A percentile compares a stretch with the other conserved stretches of the same genome.
phyloP scores from a whole-genome alignment of 2,888 invertebrate genomes.

The Yponomeuta plumbellus region DNA sequence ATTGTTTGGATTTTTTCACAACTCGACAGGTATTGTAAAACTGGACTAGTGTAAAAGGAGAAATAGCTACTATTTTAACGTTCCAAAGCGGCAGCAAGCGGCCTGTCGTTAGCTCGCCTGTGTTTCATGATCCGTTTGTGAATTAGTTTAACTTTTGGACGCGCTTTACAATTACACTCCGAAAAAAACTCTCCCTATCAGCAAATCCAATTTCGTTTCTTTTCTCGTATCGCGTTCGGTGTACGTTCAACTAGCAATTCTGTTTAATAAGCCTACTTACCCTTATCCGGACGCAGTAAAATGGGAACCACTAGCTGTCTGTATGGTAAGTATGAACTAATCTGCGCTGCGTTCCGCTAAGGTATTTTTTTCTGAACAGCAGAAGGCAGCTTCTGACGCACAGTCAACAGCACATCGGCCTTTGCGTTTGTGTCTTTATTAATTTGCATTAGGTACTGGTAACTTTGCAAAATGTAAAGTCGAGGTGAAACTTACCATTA shows the following conservation, averaged over 20 bases:
- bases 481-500: no score
- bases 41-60: conserved; percentile 40
- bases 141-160: conserved; percentile 7
- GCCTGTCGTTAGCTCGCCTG: background rate
- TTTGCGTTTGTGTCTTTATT: no score
- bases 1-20: conserved; percentile 59
- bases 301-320: background rate
- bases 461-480: no score
- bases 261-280: conserved; percentile 3
- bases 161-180: background rate
- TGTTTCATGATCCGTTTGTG: conserved; percentile 10
- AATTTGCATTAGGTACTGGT: no score
- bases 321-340: background rate
- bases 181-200: background rate
- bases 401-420: no score
- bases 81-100: conserved; percentile 29
- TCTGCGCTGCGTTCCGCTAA: no score
- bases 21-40: conserved; percentile 44
- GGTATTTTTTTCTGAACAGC: no score
- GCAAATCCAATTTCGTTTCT: conserved; percentile 4
- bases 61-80: conserved; percentile 45
- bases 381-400: no score
- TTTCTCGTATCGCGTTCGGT: background rate
- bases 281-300: background rate
- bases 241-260: conserved; percentile 1